Conservation (phyloP, 30 jellyfish, hydroid and myxozoan species). For the Cassiopea xamachana region DNA sequence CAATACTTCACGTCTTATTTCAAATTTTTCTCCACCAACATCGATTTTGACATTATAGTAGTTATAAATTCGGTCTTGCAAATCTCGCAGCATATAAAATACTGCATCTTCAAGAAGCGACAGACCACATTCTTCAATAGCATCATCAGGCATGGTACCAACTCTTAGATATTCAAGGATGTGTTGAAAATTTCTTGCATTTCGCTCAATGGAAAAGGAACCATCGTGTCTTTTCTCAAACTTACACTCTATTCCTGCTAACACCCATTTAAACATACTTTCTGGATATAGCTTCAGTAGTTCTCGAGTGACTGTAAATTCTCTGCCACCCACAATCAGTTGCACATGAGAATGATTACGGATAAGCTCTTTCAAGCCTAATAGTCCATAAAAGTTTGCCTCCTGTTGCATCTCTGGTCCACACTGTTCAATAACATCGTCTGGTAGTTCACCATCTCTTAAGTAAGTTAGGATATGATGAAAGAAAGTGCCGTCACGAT, state of each 20-base stretch:
- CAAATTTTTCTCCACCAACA: not conserved
- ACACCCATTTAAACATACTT: not conserved
- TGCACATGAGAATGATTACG: not conserved
- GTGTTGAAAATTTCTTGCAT: constrained; percentile 9
- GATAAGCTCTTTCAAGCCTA: not conserved
- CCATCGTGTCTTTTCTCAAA: not conserved
- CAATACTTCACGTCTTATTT: not conserved
- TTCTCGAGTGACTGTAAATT: not conserved
- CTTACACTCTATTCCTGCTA: not conserved
- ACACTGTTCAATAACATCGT: not conserved
- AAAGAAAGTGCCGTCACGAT: constrained; percentile 20
- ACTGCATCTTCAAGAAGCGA: constrained; percentile 7
- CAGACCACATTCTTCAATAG: not conserved
- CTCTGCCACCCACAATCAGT: not conserved
- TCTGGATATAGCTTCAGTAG: constrained; percentile 4
- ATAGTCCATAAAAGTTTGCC: not conserved
- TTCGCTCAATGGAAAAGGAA: constrained; percentile 2
- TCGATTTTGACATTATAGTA: not conserved
- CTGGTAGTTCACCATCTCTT: constrained; percentile 1
- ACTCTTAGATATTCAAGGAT: constrained; percentile 1
- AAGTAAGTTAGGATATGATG: constrained; percentile 6
- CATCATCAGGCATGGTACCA: not conserved
- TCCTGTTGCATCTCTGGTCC: constrained; percentile 6
- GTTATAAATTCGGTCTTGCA: not conserved
- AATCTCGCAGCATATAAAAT: constrained; percentile 1